Percentiles rank a stretch among this genome's conserved stretches.
Evolutionary conservation across 2,797 vertebrate genomes (phyloP).

Genomic region (Nothura maculosa): DNA sequence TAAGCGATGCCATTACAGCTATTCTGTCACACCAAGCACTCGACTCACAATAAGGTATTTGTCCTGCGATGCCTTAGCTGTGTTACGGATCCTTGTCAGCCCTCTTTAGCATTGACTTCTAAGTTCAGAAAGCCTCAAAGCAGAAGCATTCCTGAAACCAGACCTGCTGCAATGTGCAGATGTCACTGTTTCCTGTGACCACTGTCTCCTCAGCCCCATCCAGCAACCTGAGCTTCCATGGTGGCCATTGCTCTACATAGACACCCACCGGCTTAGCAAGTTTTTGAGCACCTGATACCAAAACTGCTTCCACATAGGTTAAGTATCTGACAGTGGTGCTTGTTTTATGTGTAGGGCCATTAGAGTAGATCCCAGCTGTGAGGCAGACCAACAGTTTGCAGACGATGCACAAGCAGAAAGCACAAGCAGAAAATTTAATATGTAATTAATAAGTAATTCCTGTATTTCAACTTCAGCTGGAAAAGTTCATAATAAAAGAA

Average conservation of each 20-base stretch:
- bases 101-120: background rate
- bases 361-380: background rate
- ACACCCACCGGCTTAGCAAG: background rate
- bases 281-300: background rate
- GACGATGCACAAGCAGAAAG: background rate
- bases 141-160: background rate
- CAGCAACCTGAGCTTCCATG: accelerated
- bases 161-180: background rate
- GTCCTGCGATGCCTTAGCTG: background rate
- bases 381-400: background rate
- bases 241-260: background rate
- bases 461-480: background rate
- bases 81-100: background rate
- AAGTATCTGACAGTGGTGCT: background rate
- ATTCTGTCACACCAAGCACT: background rate
- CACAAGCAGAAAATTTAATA: background rate
- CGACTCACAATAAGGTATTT: conserved; percentile 46
- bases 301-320: background rate
- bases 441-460: background rate
- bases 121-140: background rate
- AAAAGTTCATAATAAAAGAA: background rate
- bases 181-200: no score
- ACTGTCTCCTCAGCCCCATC: background rate
- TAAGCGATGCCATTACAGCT: conserved; percentile 1
- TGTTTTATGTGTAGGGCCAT: background rate